These are phyloP conservation scores for Timema podura DNA, from an alignment of 2,888 invertebrate species.

Conservation along the genomic window DNA sequence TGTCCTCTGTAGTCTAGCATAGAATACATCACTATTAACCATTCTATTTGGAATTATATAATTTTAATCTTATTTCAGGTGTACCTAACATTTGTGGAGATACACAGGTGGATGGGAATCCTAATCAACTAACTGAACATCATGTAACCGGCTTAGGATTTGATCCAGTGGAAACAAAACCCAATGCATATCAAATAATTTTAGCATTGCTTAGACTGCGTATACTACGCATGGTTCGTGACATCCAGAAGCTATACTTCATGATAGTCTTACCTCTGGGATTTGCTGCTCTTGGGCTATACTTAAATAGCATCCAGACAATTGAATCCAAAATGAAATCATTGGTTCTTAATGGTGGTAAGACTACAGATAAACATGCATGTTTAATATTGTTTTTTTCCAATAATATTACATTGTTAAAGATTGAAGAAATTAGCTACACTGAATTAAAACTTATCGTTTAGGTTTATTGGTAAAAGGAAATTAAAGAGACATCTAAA, in stretches of 20 bases:
- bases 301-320: conserved; percentile 58
- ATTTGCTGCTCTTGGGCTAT: conserved; percentile 64
- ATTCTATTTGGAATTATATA: too few relatives aligned
- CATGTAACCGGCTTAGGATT: conserved; percentile 55
- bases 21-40: too few relatives aligned
- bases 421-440: background rate
- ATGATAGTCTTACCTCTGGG: conserved; percentile 67
- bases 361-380: conserved; percentile 18
- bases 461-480: too few relatives aligned
- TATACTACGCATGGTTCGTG: conserved; percentile 61
- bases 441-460: too few relatives aligned
- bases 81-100: conserved; percentile 5
- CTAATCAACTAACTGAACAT: conserved; percentile 40
- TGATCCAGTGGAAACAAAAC: conserved; percentile 60
- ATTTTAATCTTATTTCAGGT: too few relatives aligned
- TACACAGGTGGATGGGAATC: conserved; percentile 16
- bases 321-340: conserved; percentile 61
- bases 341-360: conserved; percentile 55
- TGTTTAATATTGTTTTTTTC: background rate
- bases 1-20: too few relatives aligned
- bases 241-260: conserved; percentile 68
- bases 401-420: background rate
- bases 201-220: conserved; percentile 64
- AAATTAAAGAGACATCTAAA: too few relatives aligned
- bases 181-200: conserved; percentile 59